Conservation (phyloP, 2,888 invertebrate species). For the Arenicola marina region DNA sequence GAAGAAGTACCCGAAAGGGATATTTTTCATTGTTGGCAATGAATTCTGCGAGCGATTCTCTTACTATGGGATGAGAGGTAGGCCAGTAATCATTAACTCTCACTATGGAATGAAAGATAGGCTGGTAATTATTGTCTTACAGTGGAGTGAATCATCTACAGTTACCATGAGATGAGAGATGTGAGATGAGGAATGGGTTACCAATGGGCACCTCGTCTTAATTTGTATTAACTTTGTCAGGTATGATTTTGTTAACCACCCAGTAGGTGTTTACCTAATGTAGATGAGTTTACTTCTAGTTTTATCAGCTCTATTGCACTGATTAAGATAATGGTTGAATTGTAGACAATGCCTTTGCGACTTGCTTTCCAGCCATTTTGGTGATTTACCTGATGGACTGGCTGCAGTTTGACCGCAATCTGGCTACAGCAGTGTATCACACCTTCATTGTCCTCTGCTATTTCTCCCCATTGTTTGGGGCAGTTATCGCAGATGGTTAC, state of each 20-base stretch:
- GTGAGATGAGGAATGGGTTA: too few species aligned
- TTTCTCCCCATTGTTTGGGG: slow-evolving; percentile 86
- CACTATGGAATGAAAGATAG: background rate
- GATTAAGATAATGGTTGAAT: too few species aligned
- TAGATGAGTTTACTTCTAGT: too few species aligned
- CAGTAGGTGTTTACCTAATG: too few species aligned
- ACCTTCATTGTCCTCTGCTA: slow-evolving; percentile 86
- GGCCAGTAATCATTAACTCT: slow-evolving; percentile 2
- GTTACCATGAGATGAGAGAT: too few species aligned
- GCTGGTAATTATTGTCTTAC: too few species aligned
- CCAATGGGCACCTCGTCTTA: too few species aligned
- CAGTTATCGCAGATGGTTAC: slow-evolving; percentile 90
- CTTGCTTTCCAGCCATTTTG: slow-evolving; percentile 87
- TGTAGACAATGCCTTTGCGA: too few species aligned
- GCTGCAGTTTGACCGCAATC: slow-evolving; percentile 73
- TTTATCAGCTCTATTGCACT: too few species aligned
- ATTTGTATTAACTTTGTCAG: too few species aligned
- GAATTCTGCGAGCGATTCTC: slow-evolving; percentile 98
- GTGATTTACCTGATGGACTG: slow-evolving; percentile 84
- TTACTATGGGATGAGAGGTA: slow-evolving; percentile 77
- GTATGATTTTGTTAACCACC: too few species aligned
- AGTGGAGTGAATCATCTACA: too few species aligned
- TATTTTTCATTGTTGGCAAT: slow-evolving; percentile 92
- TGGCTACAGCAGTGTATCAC: slow-evolving; percentile 86
- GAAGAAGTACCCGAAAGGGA: slow-evolving; percentile 76